Evolutionary conservation across 2,797 vertebrate genomes (phyloP).

Genomic region (Hoplostethus atlanticus): DNA sequence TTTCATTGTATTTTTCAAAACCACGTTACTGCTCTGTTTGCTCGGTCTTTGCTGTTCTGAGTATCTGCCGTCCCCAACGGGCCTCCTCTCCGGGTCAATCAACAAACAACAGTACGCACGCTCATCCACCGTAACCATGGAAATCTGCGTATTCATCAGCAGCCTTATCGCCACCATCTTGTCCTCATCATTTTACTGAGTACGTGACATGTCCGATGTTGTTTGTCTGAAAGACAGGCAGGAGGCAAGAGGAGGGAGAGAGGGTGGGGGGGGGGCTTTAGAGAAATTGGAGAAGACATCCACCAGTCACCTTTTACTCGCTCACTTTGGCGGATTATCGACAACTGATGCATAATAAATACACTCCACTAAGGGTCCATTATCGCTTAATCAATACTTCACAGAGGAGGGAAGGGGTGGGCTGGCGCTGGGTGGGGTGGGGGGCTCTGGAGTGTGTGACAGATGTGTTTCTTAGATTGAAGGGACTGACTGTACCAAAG

Average conservation of each 20-base stretch:
- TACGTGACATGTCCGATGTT: slow-evolving; percentile 71
- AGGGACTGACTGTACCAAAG: slow-evolving; percentile 33
- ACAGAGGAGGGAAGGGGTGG: slow-evolving; percentile 61
- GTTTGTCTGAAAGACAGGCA: slow-evolving; percentile 70
- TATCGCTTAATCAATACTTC: slow-evolving; percentile 89
- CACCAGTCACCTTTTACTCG: slow-evolving; percentile 89
- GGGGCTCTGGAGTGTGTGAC: slow-evolving; percentile 61
- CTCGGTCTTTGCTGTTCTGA: neutral
- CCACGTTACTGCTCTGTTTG: neutral
- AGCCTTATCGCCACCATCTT: slow-evolving; percentile 76
- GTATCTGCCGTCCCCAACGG: neutral
- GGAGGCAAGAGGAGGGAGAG: slow-evolving; percentile 16
- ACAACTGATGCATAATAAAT: slow-evolving; percentile 92
- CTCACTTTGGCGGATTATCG: slow-evolving; percentile 87
- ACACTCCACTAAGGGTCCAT: slow-evolving; percentile 91
- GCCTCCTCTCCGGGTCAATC: neutral
- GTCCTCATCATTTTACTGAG: slow-evolving; percentile 64
- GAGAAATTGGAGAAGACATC: slow-evolving; percentile 85
- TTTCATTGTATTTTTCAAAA: neutral
- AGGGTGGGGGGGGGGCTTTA: slow-evolving; percentile 34
- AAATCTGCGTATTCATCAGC: slow-evolving; percentile 45
- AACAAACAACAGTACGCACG: slow-evolving; percentile 4
- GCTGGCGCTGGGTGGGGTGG: slow-evolving; percentile 4
- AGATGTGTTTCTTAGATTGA: slow-evolving; percentile 78
- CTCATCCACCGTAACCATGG: slow-evolving; percentile 37